Evolutionary conservation across 2,113 vertebrate genomes (phyloP).

Genomic region (Hyaena hyaena): DNA sequence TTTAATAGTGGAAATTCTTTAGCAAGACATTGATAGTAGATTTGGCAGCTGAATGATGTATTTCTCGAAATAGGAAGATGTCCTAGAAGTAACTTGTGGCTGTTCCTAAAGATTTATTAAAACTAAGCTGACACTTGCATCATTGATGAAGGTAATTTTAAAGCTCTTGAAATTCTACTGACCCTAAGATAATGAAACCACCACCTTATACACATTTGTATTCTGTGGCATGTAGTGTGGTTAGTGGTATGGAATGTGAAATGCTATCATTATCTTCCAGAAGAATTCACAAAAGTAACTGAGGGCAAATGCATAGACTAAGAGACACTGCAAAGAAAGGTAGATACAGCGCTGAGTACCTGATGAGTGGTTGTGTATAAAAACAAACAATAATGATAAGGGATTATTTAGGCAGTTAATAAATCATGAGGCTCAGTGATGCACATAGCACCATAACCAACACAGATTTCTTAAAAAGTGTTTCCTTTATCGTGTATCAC

Average conservation of each 20-base stretch:
- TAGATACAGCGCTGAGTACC: conserved; percentile 68
- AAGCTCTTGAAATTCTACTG: conserved; percentile 88
- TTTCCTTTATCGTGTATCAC: conserved; percentile 76
- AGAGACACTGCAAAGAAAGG: conserved; percentile 72
- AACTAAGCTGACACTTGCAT: conserved; percentile 88
- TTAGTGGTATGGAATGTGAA: conserved; percentile 86
- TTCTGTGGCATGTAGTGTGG: conserved; percentile 77
- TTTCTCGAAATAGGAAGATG: conserved; percentile 86
- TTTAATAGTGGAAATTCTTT: conserved; percentile 85
- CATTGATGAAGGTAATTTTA: conserved; percentile 87
- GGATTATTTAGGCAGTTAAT: conserved; percentile 82
- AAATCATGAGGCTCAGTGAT: conserved; percentile 77
- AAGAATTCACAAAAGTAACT: conserved; percentile 83
- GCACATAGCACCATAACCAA: conserved; percentile 67
- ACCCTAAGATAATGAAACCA: conserved; percentile 90
- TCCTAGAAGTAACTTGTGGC: conserved; percentile 86
- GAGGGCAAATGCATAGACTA: conserved; percentile 80
- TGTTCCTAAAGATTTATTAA: conserved; percentile 88
- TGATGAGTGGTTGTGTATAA: conserved; percentile 62
- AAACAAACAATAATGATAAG: conserved; percentile 82
- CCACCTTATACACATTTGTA: conserved; percentile 85
- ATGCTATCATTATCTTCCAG: conserved; percentile 82
- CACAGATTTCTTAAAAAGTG: conserved; percentile 49
- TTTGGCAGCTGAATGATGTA: conserved; percentile 86
- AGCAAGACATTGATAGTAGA: conserved; percentile 81